Evolutionary conservation across 2,888 invertebrate species (phyloP).

Genomic region (Drosophila villosipedis): DNA sequence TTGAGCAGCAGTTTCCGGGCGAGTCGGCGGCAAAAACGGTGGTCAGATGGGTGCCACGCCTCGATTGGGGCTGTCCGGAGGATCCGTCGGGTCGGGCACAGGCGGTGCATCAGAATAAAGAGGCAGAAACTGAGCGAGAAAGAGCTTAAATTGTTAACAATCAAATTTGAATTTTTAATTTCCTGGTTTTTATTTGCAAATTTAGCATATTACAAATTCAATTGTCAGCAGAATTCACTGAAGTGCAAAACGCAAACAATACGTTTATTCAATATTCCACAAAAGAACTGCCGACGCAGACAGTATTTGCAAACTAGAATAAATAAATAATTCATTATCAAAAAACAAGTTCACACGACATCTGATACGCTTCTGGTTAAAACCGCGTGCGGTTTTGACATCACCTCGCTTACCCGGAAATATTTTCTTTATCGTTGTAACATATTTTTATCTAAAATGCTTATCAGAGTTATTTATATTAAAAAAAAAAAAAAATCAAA

Average conservation of each 20-base stretch:
- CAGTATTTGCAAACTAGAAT: constrained; percentile 1
- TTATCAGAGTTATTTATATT: neutral
- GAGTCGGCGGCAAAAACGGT: constrained; percentile 83
- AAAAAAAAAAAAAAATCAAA: neutral
- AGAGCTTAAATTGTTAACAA: neutral
- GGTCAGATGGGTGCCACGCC: constrained; percentile 83
- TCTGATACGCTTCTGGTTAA: neutral
- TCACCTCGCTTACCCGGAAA: neutral
- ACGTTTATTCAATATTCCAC: neutral
- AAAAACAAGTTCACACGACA: neutral
- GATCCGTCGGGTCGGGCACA: constrained; percentile 85
- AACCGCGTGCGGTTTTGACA: neutral
- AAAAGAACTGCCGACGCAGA: constrained; percentile 1
- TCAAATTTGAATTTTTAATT: neutral
- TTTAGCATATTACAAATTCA: constrained; percentile 4
- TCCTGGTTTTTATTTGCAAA: neutral
- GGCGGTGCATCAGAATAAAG: constrained; percentile 77
- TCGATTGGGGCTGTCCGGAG: constrained; percentile 85
- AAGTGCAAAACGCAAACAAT: constrained; percentile 11
- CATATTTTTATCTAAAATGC: neutral
- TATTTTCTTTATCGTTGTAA: neutral
- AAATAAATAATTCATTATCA: constrained; percentile 2
- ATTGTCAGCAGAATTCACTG: neutral
- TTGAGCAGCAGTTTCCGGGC: constrained; percentile 83
- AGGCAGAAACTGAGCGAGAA: constrained; percentile 45